Conservation (phyloP, 2,797 vertebrate species). For the Petrocephalus sullivani region DNA sequence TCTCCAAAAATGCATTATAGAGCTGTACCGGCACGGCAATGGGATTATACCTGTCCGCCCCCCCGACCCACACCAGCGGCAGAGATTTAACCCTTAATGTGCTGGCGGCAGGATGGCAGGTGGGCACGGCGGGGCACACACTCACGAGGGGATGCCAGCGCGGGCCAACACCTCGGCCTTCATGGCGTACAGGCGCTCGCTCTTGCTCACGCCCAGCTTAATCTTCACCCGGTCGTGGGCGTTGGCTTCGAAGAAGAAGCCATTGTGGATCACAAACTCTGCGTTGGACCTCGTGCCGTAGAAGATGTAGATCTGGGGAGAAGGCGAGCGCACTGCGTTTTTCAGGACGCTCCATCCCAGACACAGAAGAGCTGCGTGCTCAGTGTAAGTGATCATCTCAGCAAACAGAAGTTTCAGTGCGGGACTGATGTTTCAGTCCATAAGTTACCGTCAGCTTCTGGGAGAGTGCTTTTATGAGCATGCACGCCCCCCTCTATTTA, state of each 20-base stretch:
- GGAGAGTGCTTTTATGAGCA: not conserved
- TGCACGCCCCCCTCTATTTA: not conserved
- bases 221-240: constrained; percentile 97
- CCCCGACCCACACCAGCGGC: constrained; percentile 23
- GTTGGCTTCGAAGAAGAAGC: constrained; percentile 97
- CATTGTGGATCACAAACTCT: constrained; percentile 98
- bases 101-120: not conserved
- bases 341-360: not conserved
- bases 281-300: constrained; percentile 96
- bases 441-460: not conserved
- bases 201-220: constrained; percentile 97
- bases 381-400: constrained; percentile 24
- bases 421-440: not conserved
- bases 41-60: constrained; percentile 38
- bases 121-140: constrained; percentile 25
- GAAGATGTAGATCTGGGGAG: constrained; percentile 94
- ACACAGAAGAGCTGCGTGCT: not conserved
- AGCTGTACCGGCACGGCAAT: constrained; percentile 33
- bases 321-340: constrained; percentile 59
- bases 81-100: constrained; percentile 12
- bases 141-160: constrained; percentile 93
- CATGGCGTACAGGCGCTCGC: constrained; percentile 95
- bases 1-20: constrained; percentile 43
- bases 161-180: constrained; percentile 95
- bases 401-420: constrained; percentile 25